These are phyloP conservation scores for Monarcha castaneiventris DNA, from an alignment of 2,113 vertebrate species.

Conservation along the genomic window DNA sequence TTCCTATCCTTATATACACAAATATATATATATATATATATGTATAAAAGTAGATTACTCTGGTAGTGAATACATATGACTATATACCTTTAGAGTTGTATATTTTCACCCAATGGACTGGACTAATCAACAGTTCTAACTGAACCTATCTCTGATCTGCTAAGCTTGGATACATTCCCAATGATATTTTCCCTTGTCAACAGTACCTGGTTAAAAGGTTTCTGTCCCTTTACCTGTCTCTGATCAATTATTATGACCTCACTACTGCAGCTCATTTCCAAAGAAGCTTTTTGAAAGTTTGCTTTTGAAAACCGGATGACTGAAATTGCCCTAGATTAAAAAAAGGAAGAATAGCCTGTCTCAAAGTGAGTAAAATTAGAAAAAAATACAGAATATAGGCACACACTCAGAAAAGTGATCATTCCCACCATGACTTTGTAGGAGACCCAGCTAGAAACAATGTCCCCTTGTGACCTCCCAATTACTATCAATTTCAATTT, in stretches of 20 bases:
- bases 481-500: neutral
- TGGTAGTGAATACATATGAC: neutral
- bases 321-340: neutral
- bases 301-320: neutral
- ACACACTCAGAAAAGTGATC: neutral
- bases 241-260: neutral
- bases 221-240: neutral
- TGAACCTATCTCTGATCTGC: neutral
- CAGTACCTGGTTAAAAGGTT: neutral
- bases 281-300: neutral
- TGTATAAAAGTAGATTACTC: neutral
- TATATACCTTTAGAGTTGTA: neutral
- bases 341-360: neutral
- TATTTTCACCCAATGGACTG: neutral
- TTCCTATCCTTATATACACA: neutral
- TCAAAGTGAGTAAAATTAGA: neutral
- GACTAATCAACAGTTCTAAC: neutral
- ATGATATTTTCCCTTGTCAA: neutral
- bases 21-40: neutral
- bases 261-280: neutral
- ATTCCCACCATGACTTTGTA: neutral
- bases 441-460: neutral
- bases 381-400: neutral
- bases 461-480: accelerated
- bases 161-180: neutral